Evolutionary conservation across 2,797 vertebrate genomes (phyloP).

Genomic region (Iguana delicatissima): DNA sequence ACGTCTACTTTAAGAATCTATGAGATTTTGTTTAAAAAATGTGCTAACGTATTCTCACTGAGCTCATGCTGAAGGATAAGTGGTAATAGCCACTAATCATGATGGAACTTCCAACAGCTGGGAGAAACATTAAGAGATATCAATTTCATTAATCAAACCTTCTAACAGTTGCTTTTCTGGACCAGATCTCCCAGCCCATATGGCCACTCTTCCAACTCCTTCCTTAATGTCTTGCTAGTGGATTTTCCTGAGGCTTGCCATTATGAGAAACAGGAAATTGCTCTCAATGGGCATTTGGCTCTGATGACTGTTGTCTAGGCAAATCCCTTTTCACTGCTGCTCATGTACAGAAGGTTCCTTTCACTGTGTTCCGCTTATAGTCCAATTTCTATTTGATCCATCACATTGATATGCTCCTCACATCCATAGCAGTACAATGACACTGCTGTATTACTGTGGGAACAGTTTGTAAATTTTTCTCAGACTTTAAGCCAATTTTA

Average conservation of each 20-base stretch:
- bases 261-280: background rate
- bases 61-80: background rate
- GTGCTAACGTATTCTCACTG: background rate
- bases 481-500: background rate
- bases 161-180: background rate
- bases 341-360: conserved; percentile 27
- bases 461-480: background rate
- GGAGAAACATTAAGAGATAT: background rate
- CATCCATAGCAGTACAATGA: background rate
- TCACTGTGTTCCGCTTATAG: background rate
- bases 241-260: background rate
- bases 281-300: background rate
- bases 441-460: background rate
- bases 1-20: background rate
- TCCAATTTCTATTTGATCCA: background rate
- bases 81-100: background rate
- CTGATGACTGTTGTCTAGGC: background rate
- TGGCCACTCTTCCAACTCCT: background rate
- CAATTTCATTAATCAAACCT: background rate
- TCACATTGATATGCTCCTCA: conserved; percentile 26
- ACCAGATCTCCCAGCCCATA: background rate
- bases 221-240: background rate
- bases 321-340: conserved; percentile 14
- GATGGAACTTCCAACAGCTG: background rate
- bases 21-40: background rate